Base-by-base conservation (phyloP, 2,797 vertebrate species). In the Gymnoscopelus microlampas region DNA sequence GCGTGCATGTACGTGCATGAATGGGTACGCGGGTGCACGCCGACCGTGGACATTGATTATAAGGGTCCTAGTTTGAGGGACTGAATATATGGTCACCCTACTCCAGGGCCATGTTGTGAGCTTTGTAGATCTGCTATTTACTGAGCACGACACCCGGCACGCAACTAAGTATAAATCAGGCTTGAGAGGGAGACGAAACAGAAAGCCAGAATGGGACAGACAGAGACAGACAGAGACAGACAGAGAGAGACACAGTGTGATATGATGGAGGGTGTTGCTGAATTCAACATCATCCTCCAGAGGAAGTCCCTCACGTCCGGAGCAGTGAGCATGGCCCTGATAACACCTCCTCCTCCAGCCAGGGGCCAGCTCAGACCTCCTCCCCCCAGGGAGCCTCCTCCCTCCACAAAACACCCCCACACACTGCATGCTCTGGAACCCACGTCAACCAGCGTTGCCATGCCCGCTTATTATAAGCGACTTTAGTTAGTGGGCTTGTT, bases 251-350 rank as follows among this genome's bases (percentile, higher is more conserved):
- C 8, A 24, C 66, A 53, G 50, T 14, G n/a, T 13, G 14, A 76
- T 81, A 76, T 60, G 62, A 77, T 75, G 10, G 26, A 14, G 66
- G 69, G 56, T 10, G 24, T 69, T 57, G 63, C 71, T 63, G 61
- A 69, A 57, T 47, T 66, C 51, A 32, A 53, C 26, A 9, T 23
- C 47, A 74, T 82, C 70, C 69, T 55, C 76, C 66, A 73, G 74
- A 92, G 94, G 94, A 95, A 93, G 88, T 93, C 92, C 88, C 92
- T 70, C 23, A 19, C 53, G 68, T 95, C 92, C 92, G 91, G 85
- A 71, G 73, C 61, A 14, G 78, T 75, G 85, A 91, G 78, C 84
- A 84, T 76, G 63, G 87, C 88, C 44, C 77, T 85, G 85, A 94
- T 93, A 92, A 91, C 60, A 60, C 5, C 51, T 53, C 68, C 73